Evolutionary conservation across 2,113 vertebrate genomes (phyloP), one percentile per base, ranked within the genome.

Genomic region (Cynopterus brachyotis): DNA sequence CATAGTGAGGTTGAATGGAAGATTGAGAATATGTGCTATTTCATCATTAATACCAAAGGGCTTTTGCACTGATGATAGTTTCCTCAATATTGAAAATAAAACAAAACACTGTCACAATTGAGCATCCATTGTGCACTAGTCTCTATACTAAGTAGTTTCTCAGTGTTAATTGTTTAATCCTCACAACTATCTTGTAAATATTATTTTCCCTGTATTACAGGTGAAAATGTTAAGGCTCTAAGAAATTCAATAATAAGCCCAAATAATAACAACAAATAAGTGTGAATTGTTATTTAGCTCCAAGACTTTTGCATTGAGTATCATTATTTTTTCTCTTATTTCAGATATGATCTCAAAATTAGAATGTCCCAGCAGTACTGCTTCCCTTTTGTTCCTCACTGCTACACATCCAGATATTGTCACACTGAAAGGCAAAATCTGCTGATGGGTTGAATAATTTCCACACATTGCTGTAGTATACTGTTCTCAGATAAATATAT

Each of bases 401-500:
- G 53, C 8, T 95, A 45, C 45, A 2, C 0, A 73, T 15, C 6
- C 13, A 0, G 45, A 70, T 85, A 13, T 94, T 59, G 86, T 89
- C 60, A 30, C 47, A 85, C 37, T 62, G 70, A 97, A 76, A 60
- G 59, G 75, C 87, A 97, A 97, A 96, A 79, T 95, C 47, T 97
- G 84, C 69, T 96, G 94, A 94, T 70, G 24, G 45, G 82, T 85
- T 55, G 10, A 16, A 84, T 96, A 55, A 67, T 83, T 24, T 89
- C 97, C 97, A 91, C 72, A 88, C 55, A 53, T 91, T 94, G 90
- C 97, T 96, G 55, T 35, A 73, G 72, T 89, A 93, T 80, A 69
- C 64, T 84, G 40, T 91, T 97, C 94, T 97, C 96, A 90, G 80
- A 94, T 97, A 96, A 97, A 98, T 94, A 96, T 96, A 98, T 97